Conservation (phyloP, 2,888 invertebrate genomes). For the Calliphora vomitoria region DNA sequence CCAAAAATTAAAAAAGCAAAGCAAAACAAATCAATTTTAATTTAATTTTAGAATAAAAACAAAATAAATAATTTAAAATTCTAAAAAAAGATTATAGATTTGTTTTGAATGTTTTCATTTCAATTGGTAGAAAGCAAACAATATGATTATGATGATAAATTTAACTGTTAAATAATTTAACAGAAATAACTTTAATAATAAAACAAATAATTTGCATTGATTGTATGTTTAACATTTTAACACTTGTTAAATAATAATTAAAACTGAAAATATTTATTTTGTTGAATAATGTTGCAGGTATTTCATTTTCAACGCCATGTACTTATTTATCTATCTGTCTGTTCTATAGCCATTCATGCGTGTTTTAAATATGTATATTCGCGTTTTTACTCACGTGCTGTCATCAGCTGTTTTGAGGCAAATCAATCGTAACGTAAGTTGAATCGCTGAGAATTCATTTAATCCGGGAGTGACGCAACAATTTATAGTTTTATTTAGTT, state of each 20-base stretch:
- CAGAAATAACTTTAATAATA: neutral
- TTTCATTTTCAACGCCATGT: neutral
- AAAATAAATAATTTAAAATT: neutral
- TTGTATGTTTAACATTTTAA: slow-evolving; percentile 1
- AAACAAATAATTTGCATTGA: neutral
- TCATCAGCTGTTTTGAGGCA: slow-evolving; percentile 55
- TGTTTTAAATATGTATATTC: slow-evolving; percentile 9
- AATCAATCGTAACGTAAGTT: neutral
- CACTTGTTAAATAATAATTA: neutral
- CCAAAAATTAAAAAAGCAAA: neutral
- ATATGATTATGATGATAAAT: neutral
- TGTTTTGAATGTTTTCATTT: neutral
- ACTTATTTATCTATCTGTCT: neutral
- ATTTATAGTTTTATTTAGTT: neutral
- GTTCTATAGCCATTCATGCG: slow-evolving; percentile 33
- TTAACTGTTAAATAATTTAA: neutral
- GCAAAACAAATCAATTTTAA: neutral
- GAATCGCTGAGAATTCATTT: neutral
- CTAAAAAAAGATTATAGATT: neutral
- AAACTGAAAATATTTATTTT: neutral
- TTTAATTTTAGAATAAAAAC: neutral
- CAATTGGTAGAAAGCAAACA: neutral
- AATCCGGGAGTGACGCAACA: slow-evolving; percentile 71
- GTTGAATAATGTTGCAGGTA: neutral
- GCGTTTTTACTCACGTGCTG: slow-evolving; percentile 52